Evolutionary conservation across 2,113 vertebrate species (phyloP), one percentile per base, ranked within the genome.

Genomic region (Elephantulus edwardii): DNA sequence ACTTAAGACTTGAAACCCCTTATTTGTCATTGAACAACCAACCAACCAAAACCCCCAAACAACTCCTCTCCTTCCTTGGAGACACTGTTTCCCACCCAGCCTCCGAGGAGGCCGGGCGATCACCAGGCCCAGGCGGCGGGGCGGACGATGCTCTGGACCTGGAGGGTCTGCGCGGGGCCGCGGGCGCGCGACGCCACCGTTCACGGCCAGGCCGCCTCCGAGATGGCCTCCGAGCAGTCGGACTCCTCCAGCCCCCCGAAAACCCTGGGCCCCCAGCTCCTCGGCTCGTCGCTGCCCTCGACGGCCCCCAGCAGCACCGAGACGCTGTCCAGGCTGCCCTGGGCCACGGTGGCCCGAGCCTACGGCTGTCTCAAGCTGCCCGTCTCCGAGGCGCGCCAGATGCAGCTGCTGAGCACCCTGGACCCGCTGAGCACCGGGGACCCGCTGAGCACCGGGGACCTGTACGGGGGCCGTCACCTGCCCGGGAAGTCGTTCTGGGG

Each of bases 391-490:
- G 5, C 2, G 0, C 80, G 0, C n/a, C 82, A 13, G 10, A 0
- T 1, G 10, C 16, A 0, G 0, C 38, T 20, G 4, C n/a, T 54
- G 33, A 0, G 35, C 30, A 0, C 8, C 0, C 7, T 44, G 0
- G 54, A 92, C 2, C 84, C 81, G 1, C 0, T 84, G 78, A 46
- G 46, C 8, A 0, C n/a, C 24, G 66, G 6, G 7, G 33, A 24
- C 3, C 8, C 0, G 11, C 30, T 4, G n/a, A n/a, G n/a, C n/a
- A n/a, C n/a, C n/a, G n/a, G n/a, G n/a, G n/a, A n/a, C 4, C 8
- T 0, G 0, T 9, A 11, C 2, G 0, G 6, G 33, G 24, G 60
- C 3, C 0, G 0, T 0, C 2, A 0, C 3, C 0, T 4, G 1
- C 7, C 12, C 0, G 71, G 79, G 4, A 35, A 40, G 68, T 1